Evolutionary conservation across 2,888 invertebrate genomes (phyloP).

Genomic region (Acheta domesticus): DNA sequence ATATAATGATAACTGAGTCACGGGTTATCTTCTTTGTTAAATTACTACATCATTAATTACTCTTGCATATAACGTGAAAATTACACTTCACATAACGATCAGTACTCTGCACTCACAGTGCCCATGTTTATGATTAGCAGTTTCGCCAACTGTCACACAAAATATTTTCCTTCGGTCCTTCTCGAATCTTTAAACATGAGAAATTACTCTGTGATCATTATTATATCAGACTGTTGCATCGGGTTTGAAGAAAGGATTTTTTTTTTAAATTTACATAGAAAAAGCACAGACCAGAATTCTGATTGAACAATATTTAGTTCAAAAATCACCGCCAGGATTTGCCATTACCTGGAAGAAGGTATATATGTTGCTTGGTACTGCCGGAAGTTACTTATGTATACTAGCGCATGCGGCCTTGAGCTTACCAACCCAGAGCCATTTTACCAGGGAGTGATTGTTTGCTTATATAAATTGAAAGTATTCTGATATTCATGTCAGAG

Average conservation of each 20-base stretch:
- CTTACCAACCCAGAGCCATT: conserved; percentile 39
- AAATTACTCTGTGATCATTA: too few species aligned
- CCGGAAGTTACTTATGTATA: conserved; percentile 36
- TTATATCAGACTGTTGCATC: too few species aligned
- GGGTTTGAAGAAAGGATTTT: too few species aligned
- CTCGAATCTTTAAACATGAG: neutral
- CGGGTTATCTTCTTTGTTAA: too few species aligned
- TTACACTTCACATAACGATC: too few species aligned
- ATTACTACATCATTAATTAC: too few species aligned
- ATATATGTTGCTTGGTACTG: conserved; percentile 29
- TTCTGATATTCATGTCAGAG: conserved; percentile 78
- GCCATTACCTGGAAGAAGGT: conserved; percentile 9
- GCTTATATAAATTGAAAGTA: conserved; percentile 38
- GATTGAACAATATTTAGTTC: neutral
- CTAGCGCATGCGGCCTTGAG: conserved; percentile 38
- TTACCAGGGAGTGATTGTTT: conserved; percentile 38
- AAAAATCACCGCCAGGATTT: neutral
- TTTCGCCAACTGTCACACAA: neutral
- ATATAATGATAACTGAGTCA: too few species aligned
- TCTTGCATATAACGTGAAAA: too few species aligned
- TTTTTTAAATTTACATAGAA: neutral
- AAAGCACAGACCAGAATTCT: neutral
- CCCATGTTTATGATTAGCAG: conserved; percentile 1
- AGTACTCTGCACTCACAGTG: neutral
- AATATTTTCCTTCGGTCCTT: neutral